Evolutionary conservation across 2,888 invertebrate species (phyloP).

Genomic region (Drosophila barbarae): DNA sequence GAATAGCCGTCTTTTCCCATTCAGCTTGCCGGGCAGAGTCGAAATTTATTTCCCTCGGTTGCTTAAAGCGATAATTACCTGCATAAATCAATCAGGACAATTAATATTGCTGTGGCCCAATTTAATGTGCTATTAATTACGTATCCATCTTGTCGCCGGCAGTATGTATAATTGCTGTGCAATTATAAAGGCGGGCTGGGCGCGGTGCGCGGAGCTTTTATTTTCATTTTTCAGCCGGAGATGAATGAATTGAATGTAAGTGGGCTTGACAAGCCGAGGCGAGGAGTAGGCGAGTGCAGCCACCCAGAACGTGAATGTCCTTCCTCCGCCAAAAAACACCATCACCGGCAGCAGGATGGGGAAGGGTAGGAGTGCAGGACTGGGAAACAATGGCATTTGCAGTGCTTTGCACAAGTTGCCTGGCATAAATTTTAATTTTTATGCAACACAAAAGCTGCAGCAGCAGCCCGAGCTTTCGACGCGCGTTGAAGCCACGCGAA

Average conservation of each 20-base stretch:
- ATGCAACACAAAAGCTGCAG: slow-evolving; percentile 66
- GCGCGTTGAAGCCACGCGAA: slow-evolving; percentile 24
- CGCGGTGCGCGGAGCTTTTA: slow-evolving; percentile 17
- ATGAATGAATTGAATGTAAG: slow-evolving; percentile 44
- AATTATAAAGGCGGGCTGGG: slow-evolving; percentile 30
- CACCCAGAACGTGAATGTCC: slow-evolving; percentile 54
- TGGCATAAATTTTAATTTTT: slow-evolving; percentile 75
- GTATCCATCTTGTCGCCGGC: slow-evolving; percentile 54
- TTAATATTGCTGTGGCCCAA: slow-evolving; percentile 58
- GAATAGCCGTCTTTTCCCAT: slow-evolving; percentile 7
- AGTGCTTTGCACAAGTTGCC: slow-evolving; percentile 71
- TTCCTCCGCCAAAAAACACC: slow-evolving; percentile 48
- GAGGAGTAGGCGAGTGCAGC: slow-evolving; percentile 17
- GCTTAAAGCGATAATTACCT: slow-evolving; percentile 56
- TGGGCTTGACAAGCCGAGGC: slow-evolving; percentile 36
- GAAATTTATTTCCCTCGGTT: slow-evolving; percentile 23
- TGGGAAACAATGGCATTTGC: slow-evolving; percentile 67
- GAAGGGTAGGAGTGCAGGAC: slow-evolving; percentile 2
- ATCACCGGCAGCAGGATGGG: slow-evolving; percentile 14
- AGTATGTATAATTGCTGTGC: slow-evolving; percentile 46
- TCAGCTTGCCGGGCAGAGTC: neutral
- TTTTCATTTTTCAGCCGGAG: slow-evolving; percentile 34
- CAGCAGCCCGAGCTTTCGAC: slow-evolving; percentile 32
- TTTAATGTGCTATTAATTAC: slow-evolving; percentile 70
- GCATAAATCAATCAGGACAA: slow-evolving; percentile 62